These are phyloP conservation scores for Brachystomella parvula DNA, from an alignment of 1,140 invertebrate genomes.

Conservation along the genomic window DNA sequence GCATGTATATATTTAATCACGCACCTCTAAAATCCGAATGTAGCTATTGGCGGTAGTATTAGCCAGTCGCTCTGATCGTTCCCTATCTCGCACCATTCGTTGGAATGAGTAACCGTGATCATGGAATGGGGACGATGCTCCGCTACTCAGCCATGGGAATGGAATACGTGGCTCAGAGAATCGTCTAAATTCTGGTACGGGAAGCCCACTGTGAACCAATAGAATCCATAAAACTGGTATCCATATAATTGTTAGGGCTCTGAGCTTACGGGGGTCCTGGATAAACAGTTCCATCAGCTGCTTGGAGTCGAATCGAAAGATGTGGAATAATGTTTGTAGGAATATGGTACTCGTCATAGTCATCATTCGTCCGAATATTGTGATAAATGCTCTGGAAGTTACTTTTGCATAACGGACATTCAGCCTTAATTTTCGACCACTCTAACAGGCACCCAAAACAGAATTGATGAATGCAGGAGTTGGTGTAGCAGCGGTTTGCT, in stretches of 20 bases:
- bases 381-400: conserved; percentile 83
- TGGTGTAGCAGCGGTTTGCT: conserved; percentile 79
- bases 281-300: too few species aligned
- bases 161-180: too few species aligned
- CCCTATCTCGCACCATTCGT: too few species aligned
- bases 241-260: too few species aligned
- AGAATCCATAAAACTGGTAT: too few species aligned
- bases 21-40: not conserved
- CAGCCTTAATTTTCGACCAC: conserved; percentile 90
- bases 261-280: too few species aligned
- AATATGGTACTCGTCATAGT: conserved; percentile 79
- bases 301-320: conserved; percentile 24
- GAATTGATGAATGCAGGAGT: conserved; percentile 86
- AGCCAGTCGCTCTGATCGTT: not conserved
- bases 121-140: too few species aligned
- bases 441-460: conserved; percentile 85
- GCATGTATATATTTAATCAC: too few species aligned
- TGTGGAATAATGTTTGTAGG: conserved; percentile 23
- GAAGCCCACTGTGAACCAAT: too few species aligned
- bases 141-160: too few species aligned
- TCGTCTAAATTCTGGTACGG: too few species aligned
- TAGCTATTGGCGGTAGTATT: not conserved
- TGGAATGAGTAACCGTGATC: too few species aligned
- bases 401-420: conserved; percentile 90
- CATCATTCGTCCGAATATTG: conserved; percentile 74